Percentiles rank a stretch among this genome's conserved stretches.
These are phyloP conservation scores for Drosophila anomalata DNA, from an alignment of 2,888 invertebrate genomes.

Conservation along the genomic window DNA sequence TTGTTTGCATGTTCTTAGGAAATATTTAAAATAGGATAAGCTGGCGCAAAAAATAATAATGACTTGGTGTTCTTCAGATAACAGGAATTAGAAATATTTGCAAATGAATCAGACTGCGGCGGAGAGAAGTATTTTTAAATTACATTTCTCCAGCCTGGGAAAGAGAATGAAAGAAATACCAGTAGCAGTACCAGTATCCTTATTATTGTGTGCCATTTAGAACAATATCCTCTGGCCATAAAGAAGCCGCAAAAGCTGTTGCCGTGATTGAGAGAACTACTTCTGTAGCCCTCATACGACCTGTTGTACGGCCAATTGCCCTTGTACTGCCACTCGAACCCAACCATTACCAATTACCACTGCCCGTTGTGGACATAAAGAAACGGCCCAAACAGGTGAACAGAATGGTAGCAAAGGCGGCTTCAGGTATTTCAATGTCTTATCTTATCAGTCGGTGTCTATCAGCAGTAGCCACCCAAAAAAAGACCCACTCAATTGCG, in stretches of 20 bases:
- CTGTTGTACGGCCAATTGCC: conserved; percentile 53
- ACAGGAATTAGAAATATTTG: conserved; percentile 17
- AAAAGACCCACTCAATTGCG: conserved; percentile 19
- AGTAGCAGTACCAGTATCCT: not conserved
- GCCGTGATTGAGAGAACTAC: conserved; percentile 23
- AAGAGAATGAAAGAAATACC: not conserved
- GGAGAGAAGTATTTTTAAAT: conserved; percentile 13
- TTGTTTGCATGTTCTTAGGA: conserved; percentile 54
- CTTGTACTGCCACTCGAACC: conserved; percentile 3
- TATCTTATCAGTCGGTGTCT: conserved; percentile 66
- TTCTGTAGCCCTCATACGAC: conserved; percentile 57
- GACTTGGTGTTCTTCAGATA: conserved; percentile 6
- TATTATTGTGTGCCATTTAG: conserved; percentile 42
- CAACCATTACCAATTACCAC: conserved; percentile 33
- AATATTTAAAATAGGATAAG: conserved; percentile 25
- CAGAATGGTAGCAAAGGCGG: not conserved
- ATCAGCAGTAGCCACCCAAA: conserved; percentile 37
- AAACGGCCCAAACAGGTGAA: conserved; percentile 14
- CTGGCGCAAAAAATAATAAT: not conserved
- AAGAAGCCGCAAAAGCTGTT: conserved; percentile 37
- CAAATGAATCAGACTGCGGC: conserved; percentile 15
- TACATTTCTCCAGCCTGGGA: conserved; percentile 4
- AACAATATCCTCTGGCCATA: conserved; percentile 22
- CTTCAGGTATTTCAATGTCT: conserved; percentile 37
- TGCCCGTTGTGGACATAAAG: conserved; percentile 31